Evolutionary conservation across 2,888 invertebrate genomes (phyloP).

Genomic region (Archips xylosteana): DNA sequence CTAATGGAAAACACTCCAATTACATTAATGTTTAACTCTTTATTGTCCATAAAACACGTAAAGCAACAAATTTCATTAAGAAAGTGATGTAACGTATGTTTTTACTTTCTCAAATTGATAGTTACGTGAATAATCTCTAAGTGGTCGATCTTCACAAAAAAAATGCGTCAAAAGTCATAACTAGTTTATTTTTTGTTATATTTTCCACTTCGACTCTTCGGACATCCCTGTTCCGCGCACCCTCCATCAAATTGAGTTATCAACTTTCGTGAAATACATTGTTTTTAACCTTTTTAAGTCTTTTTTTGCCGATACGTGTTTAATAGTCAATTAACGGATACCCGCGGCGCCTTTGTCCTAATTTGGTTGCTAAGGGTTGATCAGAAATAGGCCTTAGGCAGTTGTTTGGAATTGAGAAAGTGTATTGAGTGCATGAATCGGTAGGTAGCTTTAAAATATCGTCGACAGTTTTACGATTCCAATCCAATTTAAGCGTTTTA

Average conservation of each 20-base stretch:
- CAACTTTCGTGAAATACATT: slow-evolving; percentile 84
- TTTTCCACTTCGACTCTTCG: slow-evolving; percentile 51
- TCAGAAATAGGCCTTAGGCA: slow-evolving; percentile 51
- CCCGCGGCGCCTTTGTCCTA: slow-evolving; percentile 74
- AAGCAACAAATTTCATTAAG: too few relatives aligned
- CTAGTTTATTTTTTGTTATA: background rate
- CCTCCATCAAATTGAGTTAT: slow-evolving; percentile 81
- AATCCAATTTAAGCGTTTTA: slow-evolving; percentile 26
- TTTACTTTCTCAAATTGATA: too few relatives aligned
- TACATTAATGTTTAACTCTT: background rate
- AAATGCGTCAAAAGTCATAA: background rate
- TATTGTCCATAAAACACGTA: background rate
- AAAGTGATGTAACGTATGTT: too few relatives aligned
- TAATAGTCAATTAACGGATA: slow-evolving; percentile 84
- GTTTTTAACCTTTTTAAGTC: slow-evolving; percentile 73
- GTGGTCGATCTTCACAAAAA: too few relatives aligned
- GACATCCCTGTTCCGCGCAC: slow-evolving; percentile 51
- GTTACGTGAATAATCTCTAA: too few relatives aligned
- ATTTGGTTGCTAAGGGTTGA: slow-evolving; percentile 66
- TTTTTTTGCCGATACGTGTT: slow-evolving; percentile 81
- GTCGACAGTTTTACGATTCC: slow-evolving; percentile 27
- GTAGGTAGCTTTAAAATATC: slow-evolving; percentile 23
- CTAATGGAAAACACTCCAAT: background rate
- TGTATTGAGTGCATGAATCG: slow-evolving; percentile 1
- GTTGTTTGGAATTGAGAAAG: background rate